phyloP scores from a whole-genome alignment of 2,797 vertebrate genomes.

The Acipenser oxyrinchus region DNA sequence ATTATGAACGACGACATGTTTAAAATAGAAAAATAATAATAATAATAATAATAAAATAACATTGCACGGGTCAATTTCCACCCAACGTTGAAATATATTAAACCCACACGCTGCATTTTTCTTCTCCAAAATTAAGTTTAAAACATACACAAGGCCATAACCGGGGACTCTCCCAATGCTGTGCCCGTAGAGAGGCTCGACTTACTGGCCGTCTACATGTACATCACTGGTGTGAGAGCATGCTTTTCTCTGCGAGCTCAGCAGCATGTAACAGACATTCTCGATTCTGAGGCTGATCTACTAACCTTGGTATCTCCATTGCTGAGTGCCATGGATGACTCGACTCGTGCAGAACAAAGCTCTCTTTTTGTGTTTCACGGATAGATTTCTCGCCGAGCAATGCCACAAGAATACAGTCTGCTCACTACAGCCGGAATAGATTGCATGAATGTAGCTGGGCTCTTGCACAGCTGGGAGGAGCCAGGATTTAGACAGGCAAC shows the following conservation, averaged over 20 bases:
- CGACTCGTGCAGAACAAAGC: constrained; percentile 47
- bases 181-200: constrained; percentile 22
- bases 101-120: constrained; percentile 28
- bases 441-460: no score
- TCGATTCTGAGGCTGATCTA: constrained; percentile 27
- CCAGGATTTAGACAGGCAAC: not conserved
- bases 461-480: not conserved
- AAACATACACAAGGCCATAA: constrained; percentile 51
- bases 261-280: not conserved
- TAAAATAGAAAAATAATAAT: not conserved
- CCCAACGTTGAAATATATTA: no score
- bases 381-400: constrained; percentile 37
- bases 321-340: constrained; percentile 82
- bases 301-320: constrained; percentile 98
- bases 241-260: not conserved
- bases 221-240: not conserved
- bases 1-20: not conserved
- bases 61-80: not conserved
- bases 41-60: no score
- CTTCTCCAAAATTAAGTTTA: constrained; percentile 46
- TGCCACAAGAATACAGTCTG: constrained; percentile 22
- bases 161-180: constrained; percentile 24
- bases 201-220: not conserved
- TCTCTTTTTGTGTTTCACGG: constrained; percentile 37
- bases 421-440: no score